Evolutionary conservation across 1,140 invertebrate genomes (phyloP), one percentile per base, ranked within the genome.

Genomic region (Drosophila rhopaloa): DNA sequence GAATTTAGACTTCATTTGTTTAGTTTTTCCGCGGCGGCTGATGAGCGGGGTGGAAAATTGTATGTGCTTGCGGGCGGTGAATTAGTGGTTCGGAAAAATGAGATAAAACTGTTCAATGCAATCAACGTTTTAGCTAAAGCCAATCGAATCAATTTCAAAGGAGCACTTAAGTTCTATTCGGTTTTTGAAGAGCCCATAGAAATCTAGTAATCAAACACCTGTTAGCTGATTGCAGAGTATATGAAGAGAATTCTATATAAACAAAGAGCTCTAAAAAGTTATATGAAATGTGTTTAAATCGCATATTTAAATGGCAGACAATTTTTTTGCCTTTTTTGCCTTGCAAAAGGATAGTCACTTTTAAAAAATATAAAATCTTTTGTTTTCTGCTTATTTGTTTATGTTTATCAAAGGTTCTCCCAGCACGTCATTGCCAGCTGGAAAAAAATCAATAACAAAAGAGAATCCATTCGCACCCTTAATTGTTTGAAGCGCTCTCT

Each of bases 361-460:
- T 60, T 8, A 27, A 27, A 4, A 50, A 27, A 10, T 44, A 14
- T 6, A 37, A 5, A 9, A 10, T 5, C 19, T 19, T 10, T 19
- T 19, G 4, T 11, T 0, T 37, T 19, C n/a, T 29, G 24, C 35
- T 46, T n/a, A 40, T 60, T 73, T 76, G 56, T 85, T 81, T 77
- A 62, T 71, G 63, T 61, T 76, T 60, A 46, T 57, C 43, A 41
- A 41, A 35, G 40, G 37, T 50, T 60, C 43, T 46, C n/a, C 16
- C 41, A n/a, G 54, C 40, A 47, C 43, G 62, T 58, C 57, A 44
- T 80, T 83, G 72, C 80, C 84, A 80, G 60, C 79, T 58, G 43
- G 43, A 32, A 86, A 82, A 83, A 89, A 88, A 89, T 88, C 84
- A 80, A 88, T 88, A 88, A n/a, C 43, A 53, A 46, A 47, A 71